Percentiles rank a stretch among this genome's conserved stretches.
Evolutionary conservation across 2,797 vertebrate species (phyloP).

Genomic region (Cuculus canorus): DNA sequence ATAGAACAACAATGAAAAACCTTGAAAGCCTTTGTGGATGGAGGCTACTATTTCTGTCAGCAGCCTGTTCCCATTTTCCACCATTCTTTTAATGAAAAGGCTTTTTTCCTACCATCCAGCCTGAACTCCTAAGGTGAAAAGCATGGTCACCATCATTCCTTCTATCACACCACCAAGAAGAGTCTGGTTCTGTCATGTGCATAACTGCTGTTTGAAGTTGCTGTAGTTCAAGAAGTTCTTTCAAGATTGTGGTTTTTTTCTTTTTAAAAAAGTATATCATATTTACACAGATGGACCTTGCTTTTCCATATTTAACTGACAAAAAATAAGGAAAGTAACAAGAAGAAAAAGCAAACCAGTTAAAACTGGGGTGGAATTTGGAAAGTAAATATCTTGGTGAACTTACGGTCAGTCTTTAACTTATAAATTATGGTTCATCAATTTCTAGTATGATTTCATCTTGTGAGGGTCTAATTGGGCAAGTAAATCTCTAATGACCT

Average conservation of each 20-base stretch:
- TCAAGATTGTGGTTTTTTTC: not conserved
- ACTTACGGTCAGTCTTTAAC: not conserved
- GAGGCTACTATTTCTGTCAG: not conserved
- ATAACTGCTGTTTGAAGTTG: not conserved
- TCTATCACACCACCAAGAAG: not conserved
- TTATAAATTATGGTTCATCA: not conserved
- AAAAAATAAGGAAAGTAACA: not conserved
- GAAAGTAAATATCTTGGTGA: not conserved
- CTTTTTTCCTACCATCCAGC: not conserved
- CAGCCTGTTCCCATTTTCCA: not conserved
- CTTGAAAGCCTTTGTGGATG: not conserved
- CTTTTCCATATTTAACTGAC: not conserved
- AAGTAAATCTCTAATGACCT: too few relatives aligned
- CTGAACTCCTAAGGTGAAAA: not conserved
- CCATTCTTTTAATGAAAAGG: not conserved
- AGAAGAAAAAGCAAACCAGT: not conserved
- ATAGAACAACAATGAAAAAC: not conserved
- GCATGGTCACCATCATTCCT: fast-evolving
- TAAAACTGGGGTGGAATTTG: not conserved
- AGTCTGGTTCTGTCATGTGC: not conserved
- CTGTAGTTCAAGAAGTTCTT: not conserved
- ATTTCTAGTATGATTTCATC: not conserved
- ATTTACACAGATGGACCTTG: not conserved
- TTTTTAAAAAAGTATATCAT: not conserved
- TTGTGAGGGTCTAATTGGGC: too few relatives aligned